These are phyloP conservation scores for Agrilus cyanescens DNA, from an alignment of 2,888 invertebrate species.

Conservation along the genomic window DNA sequence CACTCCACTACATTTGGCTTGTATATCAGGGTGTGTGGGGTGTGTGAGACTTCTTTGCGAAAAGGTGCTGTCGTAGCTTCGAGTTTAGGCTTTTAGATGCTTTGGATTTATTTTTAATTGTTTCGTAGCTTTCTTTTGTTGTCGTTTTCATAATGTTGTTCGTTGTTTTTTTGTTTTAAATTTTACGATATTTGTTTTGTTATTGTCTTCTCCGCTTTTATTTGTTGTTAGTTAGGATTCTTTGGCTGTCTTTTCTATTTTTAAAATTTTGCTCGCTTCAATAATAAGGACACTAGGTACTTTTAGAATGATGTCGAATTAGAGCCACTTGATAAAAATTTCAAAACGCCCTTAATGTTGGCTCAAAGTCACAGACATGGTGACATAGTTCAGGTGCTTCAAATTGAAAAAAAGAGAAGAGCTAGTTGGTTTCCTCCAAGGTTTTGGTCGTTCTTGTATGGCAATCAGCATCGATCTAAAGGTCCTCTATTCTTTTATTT, in stretches of 20 bases:
- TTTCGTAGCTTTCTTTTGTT: too few relatives aligned
- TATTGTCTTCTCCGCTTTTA: too few relatives aligned
- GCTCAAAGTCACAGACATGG: slow-evolving; percentile 81
- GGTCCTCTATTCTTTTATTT: slow-evolving; percentile 77
- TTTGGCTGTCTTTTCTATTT: too few relatives aligned
- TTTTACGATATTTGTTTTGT: too few relatives aligned
- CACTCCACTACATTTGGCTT: slow-evolving; percentile 81
- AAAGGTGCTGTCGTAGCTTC: slow-evolving; percentile 43
- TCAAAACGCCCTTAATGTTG: slow-evolving; percentile 81
- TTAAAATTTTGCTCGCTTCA: too few relatives aligned
- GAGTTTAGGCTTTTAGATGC: too few relatives aligned
- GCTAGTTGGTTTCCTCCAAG: slow-evolving; percentile 84
- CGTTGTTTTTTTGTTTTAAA: too few relatives aligned
- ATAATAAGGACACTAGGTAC: background rate
- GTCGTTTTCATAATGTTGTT: too few relatives aligned
- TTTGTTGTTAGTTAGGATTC: too few relatives aligned
- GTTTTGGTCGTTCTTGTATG: slow-evolving; percentile 80
- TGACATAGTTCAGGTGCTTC: slow-evolving; percentile 70
- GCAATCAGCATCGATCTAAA: slow-evolving; percentile 84
- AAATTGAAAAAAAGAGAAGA: slow-evolving; percentile 68
- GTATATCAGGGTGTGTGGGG: slow-evolving; percentile 75
- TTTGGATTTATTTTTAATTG: too few relatives aligned
- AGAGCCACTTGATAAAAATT: slow-evolving; percentile 80
- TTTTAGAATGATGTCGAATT: slow-evolving; percentile 71
- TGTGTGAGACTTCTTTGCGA: slow-evolving; percentile 82